Conservation (phyloP, 2,113 vertebrate species). For the Lipotes vexillifer region DNA sequence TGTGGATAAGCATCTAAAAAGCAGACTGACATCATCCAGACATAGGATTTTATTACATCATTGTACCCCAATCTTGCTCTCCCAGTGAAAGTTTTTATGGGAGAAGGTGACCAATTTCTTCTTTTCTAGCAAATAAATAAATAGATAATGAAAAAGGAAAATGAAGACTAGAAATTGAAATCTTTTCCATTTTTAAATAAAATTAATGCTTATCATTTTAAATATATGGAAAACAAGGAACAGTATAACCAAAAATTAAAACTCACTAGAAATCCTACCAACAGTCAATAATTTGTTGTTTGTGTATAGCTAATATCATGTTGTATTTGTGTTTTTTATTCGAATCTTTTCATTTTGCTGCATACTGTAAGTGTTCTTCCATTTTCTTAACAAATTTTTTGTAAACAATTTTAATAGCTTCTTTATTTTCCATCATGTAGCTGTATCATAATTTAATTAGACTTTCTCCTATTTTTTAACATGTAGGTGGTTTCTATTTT, state of each 20-base stretch:
- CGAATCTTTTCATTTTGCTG: not conserved
- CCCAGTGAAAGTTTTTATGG: not conserved
- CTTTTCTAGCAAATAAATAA: not conserved
- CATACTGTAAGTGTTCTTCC: not conserved
- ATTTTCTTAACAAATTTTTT: not conserved
- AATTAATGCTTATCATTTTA: conserved; percentile 9
- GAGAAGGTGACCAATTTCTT: not conserved
- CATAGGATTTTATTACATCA: not conserved
- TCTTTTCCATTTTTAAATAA: not conserved
- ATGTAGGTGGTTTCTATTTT: not conserved
- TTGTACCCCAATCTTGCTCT: not conserved
- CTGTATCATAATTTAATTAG: not conserved
- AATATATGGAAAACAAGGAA: not conserved
- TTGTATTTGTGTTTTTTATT: not conserved
- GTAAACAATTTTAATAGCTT: not conserved
- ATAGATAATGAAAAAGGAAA: conserved; percentile 38
- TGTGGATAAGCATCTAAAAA: not conserved
- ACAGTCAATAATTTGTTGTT: not conserved
- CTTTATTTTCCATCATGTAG: not conserved
- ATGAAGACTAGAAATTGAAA: not conserved
- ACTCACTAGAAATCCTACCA: not conserved
- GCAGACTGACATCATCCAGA: not conserved
- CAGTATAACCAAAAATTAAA: not conserved
- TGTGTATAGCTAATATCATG: not conserved
- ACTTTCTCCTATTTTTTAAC: conserved; percentile 23